These are phyloP conservation scores for Hyphantria cunea DNA, from an alignment of 1,140 invertebrate genomes.

Conservation along the genomic window DNA sequence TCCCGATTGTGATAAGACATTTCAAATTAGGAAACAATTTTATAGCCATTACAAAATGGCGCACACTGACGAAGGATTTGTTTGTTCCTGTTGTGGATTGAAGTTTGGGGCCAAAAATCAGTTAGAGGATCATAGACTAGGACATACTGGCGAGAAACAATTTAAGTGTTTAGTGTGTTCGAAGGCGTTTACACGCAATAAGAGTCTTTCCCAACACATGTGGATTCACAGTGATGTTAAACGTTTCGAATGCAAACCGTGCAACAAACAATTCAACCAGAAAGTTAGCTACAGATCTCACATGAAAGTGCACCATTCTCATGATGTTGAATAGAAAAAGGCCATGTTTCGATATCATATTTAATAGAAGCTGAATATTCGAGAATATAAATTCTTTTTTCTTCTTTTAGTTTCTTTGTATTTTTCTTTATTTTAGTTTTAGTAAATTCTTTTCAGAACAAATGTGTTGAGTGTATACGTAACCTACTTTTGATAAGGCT, in stretches of 20 bases:
- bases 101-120: constrained; percentile 53
- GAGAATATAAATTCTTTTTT: no score
- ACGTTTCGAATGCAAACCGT: constrained; percentile 69
- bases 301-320: constrained; percentile 61
- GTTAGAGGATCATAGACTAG: constrained; percentile 55
- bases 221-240: constrained; percentile 72
- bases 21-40: constrained; percentile 49
- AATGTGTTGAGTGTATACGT: no score
- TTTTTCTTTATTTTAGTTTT: no score
- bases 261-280: constrained; percentile 81
- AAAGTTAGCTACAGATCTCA: constrained; percentile 69
- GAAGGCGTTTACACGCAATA: constrained; percentile 77
- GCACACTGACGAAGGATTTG: constrained; percentile 59
- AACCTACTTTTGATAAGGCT: no score
- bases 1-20: constrained; percentile 56
- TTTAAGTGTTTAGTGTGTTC: constrained; percentile 68
- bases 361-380: no score
- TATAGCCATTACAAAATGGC: constrained; percentile 60
- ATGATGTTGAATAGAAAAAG: constrained; percentile 21
- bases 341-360: no score
- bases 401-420: no score
- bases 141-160: constrained; percentile 65
- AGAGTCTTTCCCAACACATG: constrained; percentile 79
- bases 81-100: constrained; percentile 58
- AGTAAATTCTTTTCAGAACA: no score